phyloP scores from a whole-genome alignment of 2,113 vertebrate species.

The Austrofundulus limnaeus region DNA sequence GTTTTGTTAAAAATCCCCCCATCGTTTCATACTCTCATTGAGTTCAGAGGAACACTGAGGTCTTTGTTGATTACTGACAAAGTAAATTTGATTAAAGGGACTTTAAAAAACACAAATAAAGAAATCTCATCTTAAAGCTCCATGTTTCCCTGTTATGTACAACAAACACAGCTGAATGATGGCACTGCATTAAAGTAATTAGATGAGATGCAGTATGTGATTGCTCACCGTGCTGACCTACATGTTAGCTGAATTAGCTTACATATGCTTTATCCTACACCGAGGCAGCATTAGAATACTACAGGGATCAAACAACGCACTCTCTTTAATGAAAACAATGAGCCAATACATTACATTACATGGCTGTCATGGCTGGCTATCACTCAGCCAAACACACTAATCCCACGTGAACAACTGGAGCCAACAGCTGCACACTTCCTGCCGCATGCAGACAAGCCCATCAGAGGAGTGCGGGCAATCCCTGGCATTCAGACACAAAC shows the following conservation, averaged over 20 bases:
- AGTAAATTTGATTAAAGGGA: too few relatives aligned
- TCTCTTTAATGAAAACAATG: conserved; percentile 77
- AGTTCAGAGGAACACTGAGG: not conserved
- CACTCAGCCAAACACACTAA: conserved; percentile 70
- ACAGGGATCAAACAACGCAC: conserved; percentile 58
- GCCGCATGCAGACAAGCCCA: conserved; percentile 41
- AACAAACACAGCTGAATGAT: not conserved
- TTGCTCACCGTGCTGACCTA: conserved; percentile 16
- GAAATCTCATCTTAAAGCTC: not conserved
- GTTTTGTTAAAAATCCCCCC: too few relatives aligned
- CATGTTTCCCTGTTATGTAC: not conserved
- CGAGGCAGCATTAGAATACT: conserved; percentile 29
- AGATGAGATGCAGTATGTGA: conserved; percentile 14
- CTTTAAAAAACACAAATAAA: not conserved
- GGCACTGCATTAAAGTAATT: conserved; percentile 16
- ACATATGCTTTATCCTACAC: conserved; percentile 24
- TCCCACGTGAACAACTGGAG: conserved; percentile 65
- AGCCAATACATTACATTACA: conserved; percentile 64
- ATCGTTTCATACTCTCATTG: too few relatives aligned
- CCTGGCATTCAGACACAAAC: conserved; percentile 31
- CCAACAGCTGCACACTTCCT: conserved; percentile 71
- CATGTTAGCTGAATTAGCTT: conserved; percentile 41
- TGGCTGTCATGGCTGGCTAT: conserved; percentile 57
- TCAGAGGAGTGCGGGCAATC: conserved; percentile 34
- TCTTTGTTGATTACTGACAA: too few relatives aligned